Evolutionary conservation across 2,797 vertebrate species (phyloP), one percentile per base, ranked within the genome.

Genomic region (Australoheros facetus): DNA sequence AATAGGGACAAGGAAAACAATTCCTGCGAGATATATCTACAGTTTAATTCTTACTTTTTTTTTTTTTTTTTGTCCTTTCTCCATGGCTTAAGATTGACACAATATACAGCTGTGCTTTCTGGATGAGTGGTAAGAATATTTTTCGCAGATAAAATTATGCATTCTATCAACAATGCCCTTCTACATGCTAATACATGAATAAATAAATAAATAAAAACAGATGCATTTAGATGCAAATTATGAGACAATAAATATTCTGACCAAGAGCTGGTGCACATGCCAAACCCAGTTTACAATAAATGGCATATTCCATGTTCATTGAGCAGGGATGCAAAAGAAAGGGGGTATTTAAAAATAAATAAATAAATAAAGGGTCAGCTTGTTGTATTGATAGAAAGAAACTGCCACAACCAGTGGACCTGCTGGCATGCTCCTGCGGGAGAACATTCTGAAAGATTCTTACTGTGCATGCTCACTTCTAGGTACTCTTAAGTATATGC

Each of bases 61-160:
- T 14, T 45, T 66, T 89, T 10, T 42, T 42, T 14, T 45, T 45
- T 48, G 55, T 57, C 58, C 48, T 84, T 82, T 87, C 77, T 91
- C 53, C 26, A 2, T 62, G 71, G 26, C 80, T 85, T 76, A 71
- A 74, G 11, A 80, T 81, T 13, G 11, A 59, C 56, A 78, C 79
- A 89, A 82, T 89, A 78, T 77, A 62, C 56, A 86, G 86, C 82
- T 72, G 83, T 66, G 16, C 69, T 59, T 80, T 77, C 39, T 78
- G 83, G 81, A 83, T 83, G 75, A 69, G 69, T 73, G 71, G 53
- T 60, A 62, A 69, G 53, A 75, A 72, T 73, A 28, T 72, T 75
- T 77, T 54, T 75, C 55, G 73, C 71, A 80, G 80, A 83, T 80
- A 75, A 80, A 77, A 77, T 86, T 48, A 84, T 83, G 56, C 79